Evolutionary conservation across 2,888 invertebrate species (phyloP), one percentile per base, ranked within the genome.

Genomic region (Cerceris rybyensis): DNA sequence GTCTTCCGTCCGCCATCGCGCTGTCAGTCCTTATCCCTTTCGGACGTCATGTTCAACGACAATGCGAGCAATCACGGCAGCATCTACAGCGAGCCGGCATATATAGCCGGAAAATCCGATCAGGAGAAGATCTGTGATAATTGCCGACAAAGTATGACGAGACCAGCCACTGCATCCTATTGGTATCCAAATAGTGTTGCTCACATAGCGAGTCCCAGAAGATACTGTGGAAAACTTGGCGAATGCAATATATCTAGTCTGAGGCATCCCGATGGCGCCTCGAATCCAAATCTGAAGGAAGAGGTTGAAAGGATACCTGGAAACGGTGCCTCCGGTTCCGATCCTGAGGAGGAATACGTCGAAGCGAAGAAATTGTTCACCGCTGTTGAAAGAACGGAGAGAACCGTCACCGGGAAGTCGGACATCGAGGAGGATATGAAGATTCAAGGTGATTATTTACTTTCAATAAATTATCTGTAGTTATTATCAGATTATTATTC

Each of bases 241-340:
- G 94, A 95, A 69, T 93, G 92, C 85, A 93, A 93, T 83, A 92
- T 94, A 79, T 96, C 97, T 49, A 95, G 96, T 76, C 92, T 98
- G 67, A 94, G 97, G 81, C 97, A 97, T 93, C 98, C 98, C 6
- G 98, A 98, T 88, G 98, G 98, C 60, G 98, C 98, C 65, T 98
- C 98, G 39, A 98, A 98, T 94, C 98, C 98, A 16, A 97, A 98
- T 93, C 94, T 98, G 87, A 94, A 95, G 71, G 96, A 96, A 91
- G 95, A 95, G 92, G 91, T 92, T 68, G 94, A 94, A 86, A 93
- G 95, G 88, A 91, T 94, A 82, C 95, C 95, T 0, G 95, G 95
- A 13, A 95, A 94, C 78, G 95, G 95, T 6, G 94, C 95, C 9
- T 94, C 94, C n/a, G 93, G 92, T 75, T 94, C 94, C n/a, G 95